Evolutionary conservation across 1,140 invertebrate genomes (phyloP).

Genomic region (Pachypsylla venusta): DNA sequence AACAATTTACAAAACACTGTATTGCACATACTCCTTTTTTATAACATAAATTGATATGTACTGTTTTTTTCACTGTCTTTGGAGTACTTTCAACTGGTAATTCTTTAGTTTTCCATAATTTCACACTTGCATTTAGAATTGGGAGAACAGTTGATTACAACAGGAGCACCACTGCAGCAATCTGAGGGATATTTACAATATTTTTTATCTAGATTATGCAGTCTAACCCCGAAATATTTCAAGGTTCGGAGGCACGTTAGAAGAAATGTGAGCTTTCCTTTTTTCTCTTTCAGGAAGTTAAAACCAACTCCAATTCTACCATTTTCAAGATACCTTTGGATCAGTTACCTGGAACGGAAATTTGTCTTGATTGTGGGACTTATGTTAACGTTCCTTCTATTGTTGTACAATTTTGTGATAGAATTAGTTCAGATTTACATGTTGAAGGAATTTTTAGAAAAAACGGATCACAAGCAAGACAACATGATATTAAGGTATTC

Average conservation of each 20-base stretch:
- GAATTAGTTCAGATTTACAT: neutral
- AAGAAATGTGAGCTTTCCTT: neutral
- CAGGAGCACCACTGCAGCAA: neutral
- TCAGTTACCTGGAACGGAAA: neutral
- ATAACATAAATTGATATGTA: neutral
- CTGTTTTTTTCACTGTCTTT: neutral
- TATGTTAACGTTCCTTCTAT: neutral
- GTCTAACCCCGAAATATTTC: neutral
- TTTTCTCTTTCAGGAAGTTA: neutral
- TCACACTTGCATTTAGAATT: neutral
- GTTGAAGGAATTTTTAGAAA: constrained; percentile 6
- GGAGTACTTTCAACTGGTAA: neutral
- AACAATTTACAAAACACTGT: neutral
- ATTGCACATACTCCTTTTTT: neutral
- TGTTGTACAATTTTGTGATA: constrained; percentile 5
- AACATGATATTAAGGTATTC: constrained; percentile 7
- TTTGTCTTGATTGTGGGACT: constrained; percentile 3
- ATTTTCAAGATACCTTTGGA: neutral
- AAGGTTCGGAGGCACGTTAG: neutral
- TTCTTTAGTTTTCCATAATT: neutral
- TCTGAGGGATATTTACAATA: no score
- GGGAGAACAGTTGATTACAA: neutral
- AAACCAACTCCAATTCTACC: neutral
- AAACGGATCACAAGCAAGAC: constrained; percentile 1
- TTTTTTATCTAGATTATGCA: no score